Evolutionary conservation across 2,797 vertebrate species (phyloP), one percentile per base, ranked within the genome.

Genomic region (Gymnoscopelus braueri): DNA sequence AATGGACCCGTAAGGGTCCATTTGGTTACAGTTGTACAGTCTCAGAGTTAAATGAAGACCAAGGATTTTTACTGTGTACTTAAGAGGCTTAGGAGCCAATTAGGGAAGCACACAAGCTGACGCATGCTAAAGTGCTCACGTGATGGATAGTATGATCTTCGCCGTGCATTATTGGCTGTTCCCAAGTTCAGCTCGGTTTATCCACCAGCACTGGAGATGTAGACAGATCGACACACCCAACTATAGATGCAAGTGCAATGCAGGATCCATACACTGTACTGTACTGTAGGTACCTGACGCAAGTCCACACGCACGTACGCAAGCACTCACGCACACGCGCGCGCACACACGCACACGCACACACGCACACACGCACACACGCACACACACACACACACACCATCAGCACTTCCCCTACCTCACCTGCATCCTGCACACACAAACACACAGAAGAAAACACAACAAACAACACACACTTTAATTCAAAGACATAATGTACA

Each of bases 81-180:
- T 92, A 91, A 92, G 89, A 91, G 84, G 89, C 89, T 92, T 91
- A 91, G 80, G 75, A 89, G 84, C 87, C 89, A 91, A 90, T 92
- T 91, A 91, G 80, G 67, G 83, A 77, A 66, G 78, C 75, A 83
- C 84, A 78, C 78, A 75, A 72, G 81, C 82, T 87, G 85, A 88
- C 70, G 74, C 80, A 85, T 15, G 80, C 75, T 82, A 67, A 80
- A 83, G 73, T 51, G 50, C 77, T 84, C 85, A 83, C 72, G 74
- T 88, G 88, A 90, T 47, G 62, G 73, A 86, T 83, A 83, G 84
- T 78, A 76, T 86, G 87, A 86, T 85, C 82, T 83, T 64, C 68
- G 13, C 67, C 69, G 59, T 72, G 72, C 74, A n/a, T 85, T 73
- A 86, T 86, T 85, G 85, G 85, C 78, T 77, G 71, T 44, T 44